phyloP scores from a whole-genome alignment of 2,113 vertebrate genomes.

The Charadrius vociferus region DNA sequence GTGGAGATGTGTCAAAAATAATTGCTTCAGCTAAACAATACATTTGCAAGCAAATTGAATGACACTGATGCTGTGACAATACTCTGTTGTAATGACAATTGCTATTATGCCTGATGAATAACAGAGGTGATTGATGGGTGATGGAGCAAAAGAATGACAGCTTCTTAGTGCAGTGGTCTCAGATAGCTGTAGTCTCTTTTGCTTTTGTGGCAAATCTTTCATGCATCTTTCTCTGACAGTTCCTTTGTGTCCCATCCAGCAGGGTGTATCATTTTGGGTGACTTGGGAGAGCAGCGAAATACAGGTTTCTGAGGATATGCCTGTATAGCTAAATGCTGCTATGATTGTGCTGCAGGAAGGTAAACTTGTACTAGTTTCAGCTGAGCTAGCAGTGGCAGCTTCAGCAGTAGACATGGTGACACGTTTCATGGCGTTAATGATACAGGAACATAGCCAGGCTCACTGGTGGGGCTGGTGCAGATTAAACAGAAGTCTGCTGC shows the following conservation, averaged over 20 bases:
- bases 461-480: not conserved
- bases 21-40: not conserved
- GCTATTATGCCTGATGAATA: not conserved
- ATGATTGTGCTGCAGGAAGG: not conserved
- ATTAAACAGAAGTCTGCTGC: not conserved
- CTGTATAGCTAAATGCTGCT: not conserved
- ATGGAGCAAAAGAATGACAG: not conserved
- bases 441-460: not conserved
- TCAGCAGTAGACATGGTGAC: not conserved
- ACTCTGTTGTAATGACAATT: not conserved
- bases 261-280: not conserved
- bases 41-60: not conserved
- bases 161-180: not conserved
- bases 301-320: not conserved
- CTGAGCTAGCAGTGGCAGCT: not conserved
- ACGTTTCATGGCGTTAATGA: not conserved
- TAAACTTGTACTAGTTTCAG: not conserved
- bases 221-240: not conserved
- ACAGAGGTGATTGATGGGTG: not conserved
- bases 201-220: not conserved
- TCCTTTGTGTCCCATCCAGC: not conserved
- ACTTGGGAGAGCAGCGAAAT: not conserved
- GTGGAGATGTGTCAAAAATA: not conserved
- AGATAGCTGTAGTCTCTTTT: not conserved
- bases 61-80: not conserved